Base-by-base conservation (phyloP, 2,113 vertebrate species). In the Coptodon rendalli region DNA sequence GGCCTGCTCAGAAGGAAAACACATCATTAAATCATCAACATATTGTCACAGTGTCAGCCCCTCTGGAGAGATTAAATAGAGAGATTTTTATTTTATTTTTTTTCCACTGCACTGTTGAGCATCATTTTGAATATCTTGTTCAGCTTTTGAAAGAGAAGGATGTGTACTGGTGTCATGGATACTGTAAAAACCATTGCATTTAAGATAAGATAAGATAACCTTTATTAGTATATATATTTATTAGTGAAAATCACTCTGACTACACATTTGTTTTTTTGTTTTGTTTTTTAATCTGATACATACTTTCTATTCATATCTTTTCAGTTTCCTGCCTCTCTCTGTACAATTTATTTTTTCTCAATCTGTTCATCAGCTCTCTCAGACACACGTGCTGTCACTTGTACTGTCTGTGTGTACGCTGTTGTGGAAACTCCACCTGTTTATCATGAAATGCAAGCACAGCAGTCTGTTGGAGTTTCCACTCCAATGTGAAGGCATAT, bases 11-110 rank as follows among this genome's bases (percentile, higher is more conserved):
- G n/a, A 24, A 71, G 66, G 61, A n/a, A 19, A 22, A 3, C 11
- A 2, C 7, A 19, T n/a, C 63, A 43, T 71, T 43, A 71, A 71
- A 24, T 14, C 7, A 22, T 14, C 36, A 5, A 1, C 19, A 40
- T 68, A 40, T 13, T 14, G n/a, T 22, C 11, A 38, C 63, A 40
- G 34, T 4, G 0, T 66, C 36, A 38, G 11, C 19, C 0, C 10
- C 6, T 2, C 63, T 22, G 34, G 4, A 8, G 61, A 36, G 34
- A 38, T 59, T 68, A 8, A 40, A 68, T 22, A 38, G 27, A 17
- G 27, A 59, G 57, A 3, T 29, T 9, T 57, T 5, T 5, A 14
- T 2, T 57, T 27, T 5, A 5, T n/a, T 66, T 2, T 8, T 66
- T 38, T 68, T 5, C 11, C 19, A 13, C 19, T 40, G 2, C 63